Base-by-base conservation (phyloP, 2,113 vertebrate genomes). In the Tyto alba region DNA sequence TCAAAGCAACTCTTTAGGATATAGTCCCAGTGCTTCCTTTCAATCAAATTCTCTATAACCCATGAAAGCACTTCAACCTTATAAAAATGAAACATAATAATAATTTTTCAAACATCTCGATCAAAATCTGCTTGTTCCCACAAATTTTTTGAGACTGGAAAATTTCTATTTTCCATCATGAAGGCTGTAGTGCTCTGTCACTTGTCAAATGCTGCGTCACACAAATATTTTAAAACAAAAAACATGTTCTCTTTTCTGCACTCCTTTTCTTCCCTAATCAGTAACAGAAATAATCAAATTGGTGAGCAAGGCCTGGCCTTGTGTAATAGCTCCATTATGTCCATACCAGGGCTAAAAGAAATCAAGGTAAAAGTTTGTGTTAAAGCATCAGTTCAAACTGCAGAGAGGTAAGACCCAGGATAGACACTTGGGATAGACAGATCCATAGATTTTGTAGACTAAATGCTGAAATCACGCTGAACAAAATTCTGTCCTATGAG, bases 91-190 rank as follows among this genome's bases (percentile, higher is more conserved):
- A 95, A 83, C 59, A 52, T 63, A 82, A 76, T 34, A 36, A 91
- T 82, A 6, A 85, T 87, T 95, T 97, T 92, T 72, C 74, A 93
- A 93, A 85, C 38, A 83, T 62, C 55, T 47, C 59, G 38, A 89
- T 89, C 67, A 62, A 93, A 92, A 94, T 73, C 87, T 93, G 38
- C 56, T 66, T 71, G 60, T 66, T 92, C 53, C 32, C 45, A 87
- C 22, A 13, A 14, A 5, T 32, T 62, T 74, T 90, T 92, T 64
- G 43, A 88, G 89, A 32, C 77, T 85, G 25, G 45, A 81, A 68
- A 63, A 66, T 89, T 43, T 80, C 72, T 78, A 0, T 68, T 95
- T 95, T 89, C 45, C 19, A 52, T 47, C 38, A 73, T 3, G 29
- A 95, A 69, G 55, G 41, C 36, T 76, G 22, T 16, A 85, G 27